Evolutionary conservation across 2,113 vertebrate genomes (phyloP), one percentile per base, ranked within the genome.

Genomic region (Xenopus laevis): DNA sequence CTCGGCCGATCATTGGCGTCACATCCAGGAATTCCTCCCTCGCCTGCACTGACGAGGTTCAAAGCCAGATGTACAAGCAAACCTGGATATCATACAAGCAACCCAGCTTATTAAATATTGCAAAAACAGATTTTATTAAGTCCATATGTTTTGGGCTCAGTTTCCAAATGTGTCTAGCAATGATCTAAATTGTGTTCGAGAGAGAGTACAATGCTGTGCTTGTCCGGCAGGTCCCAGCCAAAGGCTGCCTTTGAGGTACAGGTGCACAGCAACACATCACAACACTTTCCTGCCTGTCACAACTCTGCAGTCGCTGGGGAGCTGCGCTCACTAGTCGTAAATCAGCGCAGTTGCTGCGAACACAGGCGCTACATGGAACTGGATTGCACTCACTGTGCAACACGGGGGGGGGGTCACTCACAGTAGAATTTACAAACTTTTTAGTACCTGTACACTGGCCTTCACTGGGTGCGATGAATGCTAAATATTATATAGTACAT

Each of bases 101-200:
- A 89, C 87, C 73, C 80, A 87, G 87, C 85, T 87, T 89, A 89
- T 87, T 92, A 89, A 88, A 90, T 91, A 90, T 91, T 89, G 89
- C 85, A 87, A 89, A 92, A 91, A 86, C 88, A 86, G 86, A 85
- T 91, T 87, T 91, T 89, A 92, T 92, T 90, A 84, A 83, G 86
- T 82, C 90, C 90, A 92, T 89, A 90, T 92, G 90, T 79, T 85
- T 65, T 84, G 82, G 80, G 87, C 82, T 85, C 16, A 83, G 4
- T 90, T 90, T 84, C 84, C 79, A 81, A 83, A 79, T 57, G 80
- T 68, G 78, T 87, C 84, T 86, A 86, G 85, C 90, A 91, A 85
- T 86, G 86, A 88, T 85, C 73, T 81, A 85, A 91, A 87, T 78
- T 70, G 74, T 63, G 81, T 77, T 83, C 80, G 82, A 75, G 83